Conservation (phyloP, 2,888 invertebrate genomes). For the Mesochorus sp. region DNA sequence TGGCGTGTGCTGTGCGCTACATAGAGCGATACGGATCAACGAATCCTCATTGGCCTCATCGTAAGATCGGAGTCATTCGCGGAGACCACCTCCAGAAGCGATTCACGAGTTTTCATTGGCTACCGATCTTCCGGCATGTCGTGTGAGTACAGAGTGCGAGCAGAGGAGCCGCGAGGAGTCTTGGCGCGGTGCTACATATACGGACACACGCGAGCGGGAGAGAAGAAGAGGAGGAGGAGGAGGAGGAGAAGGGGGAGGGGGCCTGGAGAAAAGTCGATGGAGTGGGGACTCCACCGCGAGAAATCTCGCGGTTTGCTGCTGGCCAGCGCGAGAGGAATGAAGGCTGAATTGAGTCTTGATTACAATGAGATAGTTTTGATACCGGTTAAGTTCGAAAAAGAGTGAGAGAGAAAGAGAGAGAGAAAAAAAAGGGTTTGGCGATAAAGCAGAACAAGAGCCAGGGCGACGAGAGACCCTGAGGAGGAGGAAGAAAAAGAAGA, state of each 20-base stretch:
- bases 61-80: conserved; percentile 65
- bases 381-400: too few relatives aligned
- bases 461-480: too few relatives aligned
- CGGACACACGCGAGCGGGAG: conserved; percentile 20
- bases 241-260: conserved; percentile 66
- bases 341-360: conserved; percentile 8
- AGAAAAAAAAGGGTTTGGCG: too few relatives aligned
- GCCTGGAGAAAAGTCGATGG: conserved; percentile 63
- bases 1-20: conserved; percentile 37
- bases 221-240: conserved; percentile 2
- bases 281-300: conserved; percentile 27
- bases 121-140: conserved; percentile 59
- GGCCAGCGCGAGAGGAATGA: conserved; percentile 49
- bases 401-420: too few relatives aligned
- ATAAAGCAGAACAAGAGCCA: background rate
- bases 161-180: conserved; percentile 23
- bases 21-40: conserved; percentile 67
- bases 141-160: conserved; percentile 26
- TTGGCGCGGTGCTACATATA: conserved; percentile 21
- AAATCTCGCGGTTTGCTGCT: conserved; percentile 38
- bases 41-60: conserved; percentile 67
- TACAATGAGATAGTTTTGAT: too few relatives aligned
- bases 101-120: conserved; percentile 60
- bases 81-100: conserved; percentile 64
- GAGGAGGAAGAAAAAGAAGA: background rate